Base-by-base conservation (phyloP, 2,797 vertebrate species). In the Cyclura pinguis region DNA sequence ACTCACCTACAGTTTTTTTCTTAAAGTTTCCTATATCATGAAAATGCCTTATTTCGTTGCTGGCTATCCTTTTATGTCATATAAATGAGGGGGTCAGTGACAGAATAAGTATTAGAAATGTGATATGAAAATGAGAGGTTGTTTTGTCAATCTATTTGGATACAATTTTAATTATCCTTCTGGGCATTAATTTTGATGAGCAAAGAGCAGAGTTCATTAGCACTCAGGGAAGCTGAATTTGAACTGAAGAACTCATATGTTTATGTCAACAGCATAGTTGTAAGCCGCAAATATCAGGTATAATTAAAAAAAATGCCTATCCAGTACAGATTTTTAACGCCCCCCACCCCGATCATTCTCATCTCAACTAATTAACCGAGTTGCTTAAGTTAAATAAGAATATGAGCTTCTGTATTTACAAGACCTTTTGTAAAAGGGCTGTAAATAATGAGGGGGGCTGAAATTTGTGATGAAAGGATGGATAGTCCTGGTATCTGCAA, bases 151-250 rank as follows among this genome's bases (percentile, higher is more conserved):
- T 38, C 69, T 80, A 9, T 4, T 1, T 13, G 1, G 50, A 38
- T 52, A 42, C 67, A 24, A 0, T 0, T 0, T 76, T 0, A 0
- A 67, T 42, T 69, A 76, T 80, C 62, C 50, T 7, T 95, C 87
- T 50, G 88, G 92, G 73, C 90, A 52, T 32, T 93, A 57, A 10
- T 69, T 84, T 47, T 83, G 86, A 82, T 90, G 73, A 91, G 88
- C 92, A 87, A 85, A 78, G 32, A 77, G 12, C 1, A 24, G 47
- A n/a, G 9, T 1, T 5, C 4, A 3, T 57, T 73, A 14, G 1
- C 13, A 4, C 59, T 81, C 90, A 76, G 85, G 85, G 42, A 52
- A 50, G 91, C 85, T 92, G 86, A 52, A 42, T 92, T 38, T 88
- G 7, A 84, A 87, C 59, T 42, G 59, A 77, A 35, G 12, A 4